phyloP scores from a whole-genome alignment of 2,888 invertebrate genomes.

The Alloscopus bannaensis region DNA sequence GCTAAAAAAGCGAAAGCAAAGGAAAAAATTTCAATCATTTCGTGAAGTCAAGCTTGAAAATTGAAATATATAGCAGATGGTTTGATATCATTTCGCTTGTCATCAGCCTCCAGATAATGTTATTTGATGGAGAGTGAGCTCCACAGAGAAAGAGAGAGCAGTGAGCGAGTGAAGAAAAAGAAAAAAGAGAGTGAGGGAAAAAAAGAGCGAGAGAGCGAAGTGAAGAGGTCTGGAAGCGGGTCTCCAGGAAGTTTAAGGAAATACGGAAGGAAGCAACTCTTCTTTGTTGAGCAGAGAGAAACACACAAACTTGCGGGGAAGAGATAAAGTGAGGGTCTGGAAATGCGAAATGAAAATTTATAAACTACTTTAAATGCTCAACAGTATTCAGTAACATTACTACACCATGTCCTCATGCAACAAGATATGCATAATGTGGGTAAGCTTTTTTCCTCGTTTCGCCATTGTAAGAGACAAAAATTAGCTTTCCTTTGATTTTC shows the following conservation, averaged over 20 bases:
- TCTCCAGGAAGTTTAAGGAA: conserved; percentile 60
- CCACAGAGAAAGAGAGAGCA: conserved; percentile 31
- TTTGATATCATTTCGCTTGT: conserved; percentile 74
- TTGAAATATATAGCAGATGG: conserved; percentile 74
- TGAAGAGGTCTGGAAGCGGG: conserved; percentile 52
- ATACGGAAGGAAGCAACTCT: conserved; percentile 61
- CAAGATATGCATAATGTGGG: no score
- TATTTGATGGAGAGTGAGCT: conserved; percentile 72
- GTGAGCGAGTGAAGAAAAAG: conserved; percentile 38
- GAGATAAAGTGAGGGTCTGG: not conserved
- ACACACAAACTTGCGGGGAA: conserved; percentile 21
- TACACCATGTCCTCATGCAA: no score
- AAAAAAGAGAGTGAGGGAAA: conserved; percentile 24
- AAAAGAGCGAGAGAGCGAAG: conserved; percentile 27
- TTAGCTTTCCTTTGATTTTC: no score
- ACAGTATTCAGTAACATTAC: no score
- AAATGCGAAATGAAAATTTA: conserved; percentile 11
- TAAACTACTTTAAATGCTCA: conserved; percentile 9
- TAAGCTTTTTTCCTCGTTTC: no score
- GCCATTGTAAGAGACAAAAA: no score
- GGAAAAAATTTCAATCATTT: conserved; percentile 74
- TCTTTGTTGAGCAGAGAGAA: conserved; percentile 49
- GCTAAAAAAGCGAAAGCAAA: conserved; percentile 61
- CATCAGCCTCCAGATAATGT: conserved; percentile 74
- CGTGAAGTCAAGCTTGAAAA: conserved; percentile 74